Evolutionary conservation across 2,113 vertebrate genomes (phyloP), one percentile per base, ranked within the genome.

Genomic region (Rhizomys pruinosus): DNA sequence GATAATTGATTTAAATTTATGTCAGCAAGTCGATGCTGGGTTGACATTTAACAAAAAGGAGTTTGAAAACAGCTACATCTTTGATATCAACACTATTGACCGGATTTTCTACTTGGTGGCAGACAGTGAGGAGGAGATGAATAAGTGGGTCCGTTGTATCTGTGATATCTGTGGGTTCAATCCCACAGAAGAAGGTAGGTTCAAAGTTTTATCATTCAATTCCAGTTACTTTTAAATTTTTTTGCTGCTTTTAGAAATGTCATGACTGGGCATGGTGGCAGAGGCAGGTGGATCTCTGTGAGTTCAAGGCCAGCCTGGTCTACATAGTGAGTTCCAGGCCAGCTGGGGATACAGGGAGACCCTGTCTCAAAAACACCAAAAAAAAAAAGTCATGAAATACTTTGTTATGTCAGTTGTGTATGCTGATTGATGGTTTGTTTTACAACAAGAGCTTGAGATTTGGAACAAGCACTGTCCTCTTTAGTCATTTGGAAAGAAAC

Each of bases 121-220:
- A 44, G 99, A 99, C 98, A 99, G 99, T 0, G 99, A 99, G 96
- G 99, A 99, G 96, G 99, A 99, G 96, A 99, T 99, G 99, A 99
- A 99, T 98, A 99, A 99, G 99, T 99, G 99, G 99, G 99, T 99
- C 91, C 99, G 99, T 95, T 99, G 98, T 97, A 99, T 99, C 98
- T 99, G 99, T 87, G 99, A 99, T 97, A 99, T 99, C 98, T 99
- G 99, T 97, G 99, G 99, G 96, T 99, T 99, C 96, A 99, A 99
- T 97, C 99, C 99, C 97, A 99, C 99, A 32, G 99, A 99, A 95
- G 99, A 99, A 42, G 99, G 99, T 99, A n/a, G 63, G 80, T 32
- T 37, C 61, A 7, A 7, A 34, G 59, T n/a, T 4, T 59, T 95
- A n/a, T 87, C 25, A 22, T 34, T 44, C 47, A 61, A 3, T 47